Conservation (phyloP, 2,888 invertebrate genomes). For the Pyrochroa serraticornis region DNA sequence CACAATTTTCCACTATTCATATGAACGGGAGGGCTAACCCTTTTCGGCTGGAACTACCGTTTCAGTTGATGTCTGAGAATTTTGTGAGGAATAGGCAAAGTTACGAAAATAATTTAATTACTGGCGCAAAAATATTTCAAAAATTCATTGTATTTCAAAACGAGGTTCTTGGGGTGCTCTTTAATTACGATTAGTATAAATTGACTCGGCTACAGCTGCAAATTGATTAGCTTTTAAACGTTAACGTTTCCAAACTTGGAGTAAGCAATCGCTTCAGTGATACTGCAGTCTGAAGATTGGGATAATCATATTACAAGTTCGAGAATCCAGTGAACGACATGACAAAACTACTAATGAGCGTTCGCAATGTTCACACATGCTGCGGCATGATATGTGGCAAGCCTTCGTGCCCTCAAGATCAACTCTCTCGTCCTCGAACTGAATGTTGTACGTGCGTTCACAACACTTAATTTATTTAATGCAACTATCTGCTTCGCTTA, state of each 20-base stretch:
- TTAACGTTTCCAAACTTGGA: no score
- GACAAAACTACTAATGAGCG: constrained; percentile 27
- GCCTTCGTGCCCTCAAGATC: constrained; percentile 2
- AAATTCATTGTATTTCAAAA: no score
- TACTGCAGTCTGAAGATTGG: constrained; percentile 16
- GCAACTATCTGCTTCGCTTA: constrained; percentile 2
- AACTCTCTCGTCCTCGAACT: background rate
- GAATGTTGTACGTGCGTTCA: constrained; percentile 1
- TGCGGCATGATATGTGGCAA: constrained; percentile 13
- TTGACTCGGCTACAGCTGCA: no score
- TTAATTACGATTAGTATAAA: no score
- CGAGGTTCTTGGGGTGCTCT: no score
- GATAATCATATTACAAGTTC: constrained; percentile 22
- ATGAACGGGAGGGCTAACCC: no score
- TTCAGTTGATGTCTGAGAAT: background rate
- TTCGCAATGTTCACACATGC: constrained; percentile 15
- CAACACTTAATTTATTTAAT: background rate
- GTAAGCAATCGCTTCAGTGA: constrained; percentile 4
- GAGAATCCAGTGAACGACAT: constrained; percentile 19
- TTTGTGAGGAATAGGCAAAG: background rate
- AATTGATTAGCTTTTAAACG: no score
- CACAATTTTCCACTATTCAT: no score
- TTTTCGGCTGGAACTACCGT: no score
- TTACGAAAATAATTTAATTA: background rate
- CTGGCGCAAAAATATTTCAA: background rate